These are phyloP conservation scores for Malacoctenus gilli DNA, from an alignment of 2,797 vertebrate species.

Conservation along the genomic window DNA sequence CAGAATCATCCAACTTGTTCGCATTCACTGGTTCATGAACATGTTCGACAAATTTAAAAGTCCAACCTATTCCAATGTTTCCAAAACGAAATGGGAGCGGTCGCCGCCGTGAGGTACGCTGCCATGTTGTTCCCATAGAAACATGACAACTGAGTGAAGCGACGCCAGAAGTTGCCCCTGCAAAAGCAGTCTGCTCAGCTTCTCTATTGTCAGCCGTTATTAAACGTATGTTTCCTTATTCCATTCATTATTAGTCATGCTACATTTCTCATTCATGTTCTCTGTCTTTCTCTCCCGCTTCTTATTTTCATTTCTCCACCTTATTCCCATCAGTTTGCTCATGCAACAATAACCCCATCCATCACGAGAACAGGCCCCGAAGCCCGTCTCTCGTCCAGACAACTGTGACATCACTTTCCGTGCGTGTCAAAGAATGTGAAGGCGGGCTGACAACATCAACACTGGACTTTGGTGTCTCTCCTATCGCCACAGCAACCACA, in stretches of 20 bases:
- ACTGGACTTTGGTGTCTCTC: conserved; percentile 27
- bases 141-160: conserved; percentile 1
- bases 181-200: conserved; percentile 2
- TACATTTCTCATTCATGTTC: conserved; percentile 12
- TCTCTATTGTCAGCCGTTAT: conserved; percentile 18
- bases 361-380: conserved; percentile 1
- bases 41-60: no score
- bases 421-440: conserved; percentile 30
- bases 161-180: no score
- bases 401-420: conserved; percentile 24
- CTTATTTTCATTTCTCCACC: conserved; percentile 1
- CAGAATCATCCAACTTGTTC: no score
- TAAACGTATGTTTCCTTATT: conserved; percentile 16
- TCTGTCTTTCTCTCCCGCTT: conserved; percentile 4
- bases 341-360: conserved; percentile 12
- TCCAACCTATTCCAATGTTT: no score
- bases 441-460: conserved; percentile 31
- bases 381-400: conserved; percentile 13
- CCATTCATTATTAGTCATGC: conserved; percentile 14
- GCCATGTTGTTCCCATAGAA: no score
- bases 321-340: not conserved
- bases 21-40: no score
- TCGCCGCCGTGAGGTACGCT: not conserved
- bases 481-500: conserved; percentile 25
- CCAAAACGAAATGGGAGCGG: no score